Conservation (phyloP, 2,888 invertebrate genomes). For the Drosophila rubida region DNA sequence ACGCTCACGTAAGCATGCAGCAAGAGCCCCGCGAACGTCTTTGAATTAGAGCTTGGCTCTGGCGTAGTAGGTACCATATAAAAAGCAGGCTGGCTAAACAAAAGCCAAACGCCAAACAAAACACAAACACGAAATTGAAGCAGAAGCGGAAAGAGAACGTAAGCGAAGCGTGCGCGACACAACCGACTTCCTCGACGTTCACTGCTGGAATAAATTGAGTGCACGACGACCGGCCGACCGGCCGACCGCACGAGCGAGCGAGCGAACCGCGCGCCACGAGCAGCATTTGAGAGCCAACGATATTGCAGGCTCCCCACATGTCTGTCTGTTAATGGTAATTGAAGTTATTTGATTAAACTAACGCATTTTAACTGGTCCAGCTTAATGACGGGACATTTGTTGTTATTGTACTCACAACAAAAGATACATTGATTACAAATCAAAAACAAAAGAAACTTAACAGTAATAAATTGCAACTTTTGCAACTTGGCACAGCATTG, state of each 20-base stretch:
- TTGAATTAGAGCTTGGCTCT: conserved; percentile 51
- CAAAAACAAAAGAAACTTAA: not conserved
- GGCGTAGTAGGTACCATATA: conserved; percentile 41
- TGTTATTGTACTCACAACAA: not conserved
- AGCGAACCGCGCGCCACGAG: conserved; percentile 7
- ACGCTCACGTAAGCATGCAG: conserved; percentile 2
- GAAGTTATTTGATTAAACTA: conserved; percentile 9
- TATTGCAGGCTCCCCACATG: conserved; percentile 2
- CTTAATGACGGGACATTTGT: not conserved
- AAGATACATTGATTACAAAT: not conserved
- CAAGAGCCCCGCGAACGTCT: conserved; percentile 39
- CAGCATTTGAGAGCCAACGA: conserved; percentile 4
- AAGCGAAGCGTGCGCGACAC: conserved; percentile 44
- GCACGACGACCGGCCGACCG: conserved; percentile 19
- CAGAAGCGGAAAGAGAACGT: conserved; percentile 25
- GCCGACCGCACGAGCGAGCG: conserved; percentile 22
- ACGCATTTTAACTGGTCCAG: not conserved
- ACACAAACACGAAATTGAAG: conserved; percentile 37
- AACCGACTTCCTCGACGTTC: conserved; percentile 57
- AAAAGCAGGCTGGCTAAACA: conserved; percentile 40
- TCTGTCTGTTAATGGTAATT: conserved; percentile 10
- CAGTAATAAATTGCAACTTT: not conserved
- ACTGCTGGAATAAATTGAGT: conserved; percentile 51
- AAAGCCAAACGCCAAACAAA: conserved; percentile 50
- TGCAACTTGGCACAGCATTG: too few relatives aligned